Base-by-base conservation (phyloP, 2,113 vertebrate species). In the Hystrix cristata region DNA sequence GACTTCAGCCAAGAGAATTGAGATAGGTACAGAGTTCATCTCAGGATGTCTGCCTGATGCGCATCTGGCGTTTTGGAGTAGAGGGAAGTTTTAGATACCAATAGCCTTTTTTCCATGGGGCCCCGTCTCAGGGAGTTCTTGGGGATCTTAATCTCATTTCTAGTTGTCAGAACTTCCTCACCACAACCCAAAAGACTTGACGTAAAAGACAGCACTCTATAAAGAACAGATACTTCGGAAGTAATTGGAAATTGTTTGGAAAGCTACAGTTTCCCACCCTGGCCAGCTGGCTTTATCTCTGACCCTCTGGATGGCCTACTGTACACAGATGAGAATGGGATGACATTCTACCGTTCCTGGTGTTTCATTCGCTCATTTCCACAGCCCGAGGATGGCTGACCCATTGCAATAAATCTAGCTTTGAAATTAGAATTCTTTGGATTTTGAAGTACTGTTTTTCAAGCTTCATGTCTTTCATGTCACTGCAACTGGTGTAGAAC, bases 1-100 rank as follows among this genome's bases (percentile, higher is more conserved):
- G 97, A 97, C 96, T 97, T 97, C 98, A 98, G 85, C 90, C 95
- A 98, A 94, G 97, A 97, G 82, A 98, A 98, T 98, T 98, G 95
- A 97, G 94, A 95, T 93, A 97, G 97, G 95, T 98, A 96, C 98
- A 98, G 88, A 97, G 95, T 98, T 98, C 97, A 98, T 98, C 27
- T 94, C 78, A 76, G 79, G 48, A 91, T 95, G 19, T 89, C 83
- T 92, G 76, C 34, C 74, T 4, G 23, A 87, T 93, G 27, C 10
- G 25, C 53, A 88, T 82, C 71, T 1, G 12, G 55, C 62, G 89
- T 91, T 95, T 90, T 55, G 67, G 86, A 84, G 25, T 69, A 11
- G 31, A 91, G 53, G 64, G n/a, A 97, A 94, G 29, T 64, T 96
- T 89, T 72, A 80, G 91, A 72, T 21, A 89, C 48, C 64, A 51